A percentile compares a stretch with the other conserved stretches of the same genome.
phyloP scores from a whole-genome alignment of 2,797 vertebrate species.

The Sitta carolinensis region DNA sequence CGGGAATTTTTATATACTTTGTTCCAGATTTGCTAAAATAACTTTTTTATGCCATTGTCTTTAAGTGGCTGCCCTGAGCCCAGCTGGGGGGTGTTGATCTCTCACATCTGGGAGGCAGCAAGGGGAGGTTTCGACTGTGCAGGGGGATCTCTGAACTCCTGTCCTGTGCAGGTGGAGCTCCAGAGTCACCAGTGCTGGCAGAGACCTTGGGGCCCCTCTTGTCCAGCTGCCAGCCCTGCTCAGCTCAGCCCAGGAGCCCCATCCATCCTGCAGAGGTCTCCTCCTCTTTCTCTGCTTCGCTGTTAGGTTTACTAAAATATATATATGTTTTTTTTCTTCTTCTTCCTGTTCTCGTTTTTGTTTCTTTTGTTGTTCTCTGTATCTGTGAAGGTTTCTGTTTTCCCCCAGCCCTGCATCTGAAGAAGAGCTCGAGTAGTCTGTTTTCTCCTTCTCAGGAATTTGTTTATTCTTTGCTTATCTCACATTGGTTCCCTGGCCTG shows the following conservation, averaged over 20 bases:
- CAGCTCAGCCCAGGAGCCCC: not conserved
- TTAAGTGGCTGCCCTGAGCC: not conserved
- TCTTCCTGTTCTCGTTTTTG: too few relatives aligned
- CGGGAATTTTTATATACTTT: not conserved
- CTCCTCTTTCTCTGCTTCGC: not conserved
- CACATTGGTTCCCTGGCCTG: too few relatives aligned
- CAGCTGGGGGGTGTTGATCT: not conserved
- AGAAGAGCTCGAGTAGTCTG: too few relatives aligned
- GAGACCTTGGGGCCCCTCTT: fast-evolving
- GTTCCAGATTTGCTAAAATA: not conserved
- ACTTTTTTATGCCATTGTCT: not conserved
- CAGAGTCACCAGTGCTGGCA: not conserved
- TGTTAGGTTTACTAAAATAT: too few relatives aligned
- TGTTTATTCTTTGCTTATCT: too few relatives aligned
- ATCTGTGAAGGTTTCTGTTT: too few relatives aligned
- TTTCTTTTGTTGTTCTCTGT: too few relatives aligned
- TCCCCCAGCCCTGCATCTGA: too few relatives aligned
- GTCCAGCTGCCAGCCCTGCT: not conserved
- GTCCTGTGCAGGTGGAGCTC: not conserved
- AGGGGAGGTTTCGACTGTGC: too few relatives aligned
- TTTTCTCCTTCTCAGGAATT: too few relatives aligned
- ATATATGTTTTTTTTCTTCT: too few relatives aligned
- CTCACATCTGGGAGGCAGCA: not conserved
- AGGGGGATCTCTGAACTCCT: fast-evolving
- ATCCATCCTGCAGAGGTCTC: not conserved